Evolutionary conservation across 1,140 invertebrate genomes (phyloP), one percentile per base, ranked within the genome.

Genomic region (Listronotus oregonensis): DNA sequence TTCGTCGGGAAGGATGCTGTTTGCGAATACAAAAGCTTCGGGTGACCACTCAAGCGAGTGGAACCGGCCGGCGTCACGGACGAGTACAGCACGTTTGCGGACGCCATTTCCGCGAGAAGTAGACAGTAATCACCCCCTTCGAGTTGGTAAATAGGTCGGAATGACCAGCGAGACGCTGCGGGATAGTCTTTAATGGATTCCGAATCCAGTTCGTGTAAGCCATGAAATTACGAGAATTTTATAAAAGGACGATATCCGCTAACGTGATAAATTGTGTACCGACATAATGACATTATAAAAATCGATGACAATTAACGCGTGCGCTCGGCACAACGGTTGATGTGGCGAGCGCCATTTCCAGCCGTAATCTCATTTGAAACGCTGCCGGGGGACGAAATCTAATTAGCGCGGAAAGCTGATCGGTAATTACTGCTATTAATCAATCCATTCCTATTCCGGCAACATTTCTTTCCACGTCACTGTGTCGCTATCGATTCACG

Each of bases 371-470:
- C 74, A 73, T 78, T 78, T 76, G 71, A 69, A 70, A 70, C 70
- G 66, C 67, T 69, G 70, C 75, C 66, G 71, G 74, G 74, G 74
- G 72, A 73, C 74, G 68, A 76, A 73, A 79, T 78, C 77, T 79
- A 79, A 79, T 79, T 78, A 78, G 77, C 77, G 71, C 70, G 68
- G 73, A 77, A 76, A 79, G 75, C 75, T 75, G 75, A 77, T 79
- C 77, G 71, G 78, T 78, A 79, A 77, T 77, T 77, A 77, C 75
- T 72, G 70, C 74, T 71, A 77, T 77, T 77, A 77, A 77, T 77
- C 76, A 77, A 77, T 77, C 72, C 73, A 63, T 72, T 75, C 71
- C 74, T 64, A 73, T 74, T 74, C 71, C 72, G 73, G 69, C 72
- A 72, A 71, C 59, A 70, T 63, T 70, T 71, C 68, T 73, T 72